These are phyloP conservation scores for Carollia perspicillata DNA, from an alignment of 2,113 vertebrate species.

Conservation along the genomic window DNA sequence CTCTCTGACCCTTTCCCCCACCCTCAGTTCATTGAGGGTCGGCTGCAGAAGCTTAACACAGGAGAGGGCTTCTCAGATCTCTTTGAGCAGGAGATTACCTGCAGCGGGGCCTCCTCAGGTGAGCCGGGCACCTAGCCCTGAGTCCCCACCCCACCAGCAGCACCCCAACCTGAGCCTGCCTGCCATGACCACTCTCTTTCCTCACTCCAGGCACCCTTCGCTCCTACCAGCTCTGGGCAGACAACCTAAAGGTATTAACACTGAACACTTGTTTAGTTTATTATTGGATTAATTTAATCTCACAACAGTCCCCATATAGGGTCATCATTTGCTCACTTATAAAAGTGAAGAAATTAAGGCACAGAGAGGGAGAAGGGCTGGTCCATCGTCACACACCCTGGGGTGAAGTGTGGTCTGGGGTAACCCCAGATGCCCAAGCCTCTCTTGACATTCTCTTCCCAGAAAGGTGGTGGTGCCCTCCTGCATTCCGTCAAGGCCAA, in stretches of 20 bases:
- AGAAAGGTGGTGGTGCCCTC: constrained; percentile 92
- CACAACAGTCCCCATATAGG: neutral
- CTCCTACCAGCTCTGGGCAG: constrained; percentile 89
- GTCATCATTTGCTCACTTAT: neutral
- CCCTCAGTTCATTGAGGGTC: constrained; percentile 88
- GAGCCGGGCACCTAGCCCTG: neutral
- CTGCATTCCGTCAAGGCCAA: constrained; percentile 89
- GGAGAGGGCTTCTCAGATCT: constrained; percentile 86
- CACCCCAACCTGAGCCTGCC: neutral
- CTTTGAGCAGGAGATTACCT: constrained; percentile 90
- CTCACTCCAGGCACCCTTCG: constrained; percentile 80
- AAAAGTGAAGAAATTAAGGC: neutral
- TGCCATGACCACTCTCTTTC: neutral
- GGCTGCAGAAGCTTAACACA: constrained; percentile 87
- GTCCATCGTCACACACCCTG: neutral
- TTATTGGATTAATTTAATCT: neutral
- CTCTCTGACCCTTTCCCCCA: neutral
- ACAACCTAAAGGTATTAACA: constrained; percentile 86
- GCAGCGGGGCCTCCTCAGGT: constrained; percentile 82
- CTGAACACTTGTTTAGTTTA: neutral
- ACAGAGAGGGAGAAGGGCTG: neutral
- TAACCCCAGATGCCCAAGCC: neutral
- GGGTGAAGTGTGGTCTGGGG: neutral
- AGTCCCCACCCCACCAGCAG: neutral
- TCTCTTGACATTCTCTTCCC: neutral